Evolutionary conservation across 2,888 invertebrate species (phyloP), one percentile per base, ranked within the genome.

Genomic region (Cataglyphis altisquamis): DNA sequence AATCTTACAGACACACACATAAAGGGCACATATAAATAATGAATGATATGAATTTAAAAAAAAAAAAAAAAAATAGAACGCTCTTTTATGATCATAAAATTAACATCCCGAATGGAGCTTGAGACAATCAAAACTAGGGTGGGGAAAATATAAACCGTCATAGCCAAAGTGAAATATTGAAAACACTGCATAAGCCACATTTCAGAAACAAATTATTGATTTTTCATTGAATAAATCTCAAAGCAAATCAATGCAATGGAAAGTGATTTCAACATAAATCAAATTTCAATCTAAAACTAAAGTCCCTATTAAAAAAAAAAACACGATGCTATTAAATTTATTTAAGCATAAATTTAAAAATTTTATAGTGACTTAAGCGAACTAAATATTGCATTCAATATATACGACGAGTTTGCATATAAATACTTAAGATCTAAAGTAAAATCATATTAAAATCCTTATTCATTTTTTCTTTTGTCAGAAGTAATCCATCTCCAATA

Each of bases 181-280:
- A 93, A 93, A 94, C 94, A 94, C 91, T 92, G 93, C 94, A 93
- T 92, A 94, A 94, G 94, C 94, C 92, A 94, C 92, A 93, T 92
- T 87, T 92, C 89, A 92, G 60, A 87, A 88, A 90, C 83, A 84
- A 83, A 88, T 86, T 70, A 78, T 84, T 82, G 72, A 86, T 85
- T 82, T 78, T 84, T 87, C 64, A 83, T 84, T 45, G 84, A 80
- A 86, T 89, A 86, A 87, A 83, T 86, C 77, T 87, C 68, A 86
- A 92, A 92, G 92, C 91, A 83, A 82, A 89, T 89, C 87, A 91
- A 92, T 87, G 85, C 92, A 89, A 87, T 87, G 85, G 82, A 82
- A 88, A 83, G 88, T 89, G 86, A 88, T 82, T 60, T 78, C 32
- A 88, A 88, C 25, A 60, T 21, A 78, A 78, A 41, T 25, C 21